A percentile compares a stretch with the other conserved stretches of the same genome.
These are phyloP conservation scores for Allophyes oxyacanthae DNA, from an alignment of 2,888 invertebrate genomes.

Conservation along the genomic window DNA sequence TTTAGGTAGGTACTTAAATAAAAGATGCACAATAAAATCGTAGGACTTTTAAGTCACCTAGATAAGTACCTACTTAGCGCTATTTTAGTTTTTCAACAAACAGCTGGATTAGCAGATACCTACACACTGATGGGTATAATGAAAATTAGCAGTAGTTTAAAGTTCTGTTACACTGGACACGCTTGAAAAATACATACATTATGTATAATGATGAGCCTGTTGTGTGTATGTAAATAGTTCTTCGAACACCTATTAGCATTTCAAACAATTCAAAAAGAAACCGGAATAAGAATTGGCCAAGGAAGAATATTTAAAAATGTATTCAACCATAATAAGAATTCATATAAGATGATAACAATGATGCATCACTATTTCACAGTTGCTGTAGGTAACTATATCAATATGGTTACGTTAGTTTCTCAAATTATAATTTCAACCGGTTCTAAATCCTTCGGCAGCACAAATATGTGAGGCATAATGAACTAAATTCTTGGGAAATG, in stretches of 20 bases:
- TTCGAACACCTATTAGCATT: too few relatives aligned
- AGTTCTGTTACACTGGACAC: neutral
- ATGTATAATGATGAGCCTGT: constrained; percentile 15
- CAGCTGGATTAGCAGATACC: neutral
- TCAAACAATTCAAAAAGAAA: constrained; percentile 7
- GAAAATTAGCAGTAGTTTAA: too few relatives aligned
- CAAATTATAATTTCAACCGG: too few relatives aligned
- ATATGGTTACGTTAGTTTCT: neutral
- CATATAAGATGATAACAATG: neutral
- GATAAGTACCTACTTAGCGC: neutral
- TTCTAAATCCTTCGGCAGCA: too few relatives aligned
- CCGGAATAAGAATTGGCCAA: neutral
- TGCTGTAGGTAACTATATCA: neutral
- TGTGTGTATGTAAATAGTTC: constrained; percentile 22
- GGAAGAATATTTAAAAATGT: too few relatives aligned
- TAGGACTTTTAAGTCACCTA: constrained; percentile 11
- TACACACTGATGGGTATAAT: too few relatives aligned
- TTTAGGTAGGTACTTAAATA: too few relatives aligned
- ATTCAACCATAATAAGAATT: neutral
- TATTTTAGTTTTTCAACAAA: constrained; percentile 9
- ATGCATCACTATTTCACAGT: too few relatives aligned
- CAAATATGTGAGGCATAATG: too few relatives aligned
- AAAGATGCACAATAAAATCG: neutral
- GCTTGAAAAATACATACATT: constrained; percentile 18
- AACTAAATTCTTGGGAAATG: too few relatives aligned